Evolutionary conservation across 2,113 vertebrate genomes (phyloP).

Genomic region (Mobula hypostoma): DNA sequence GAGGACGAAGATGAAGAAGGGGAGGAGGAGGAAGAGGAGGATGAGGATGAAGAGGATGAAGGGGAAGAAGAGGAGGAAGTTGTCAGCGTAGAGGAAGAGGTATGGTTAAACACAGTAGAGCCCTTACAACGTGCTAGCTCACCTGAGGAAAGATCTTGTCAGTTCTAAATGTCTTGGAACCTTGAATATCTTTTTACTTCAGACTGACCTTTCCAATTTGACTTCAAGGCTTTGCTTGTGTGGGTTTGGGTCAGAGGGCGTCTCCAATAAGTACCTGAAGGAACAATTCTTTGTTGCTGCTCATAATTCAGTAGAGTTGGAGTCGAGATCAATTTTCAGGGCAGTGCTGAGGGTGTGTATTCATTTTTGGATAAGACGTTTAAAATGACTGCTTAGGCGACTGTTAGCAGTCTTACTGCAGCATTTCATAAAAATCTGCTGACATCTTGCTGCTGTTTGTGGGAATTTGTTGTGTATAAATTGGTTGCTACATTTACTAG

Average conservation of each 20-base stretch:
- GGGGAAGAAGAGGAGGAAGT: conserved; percentile 45
- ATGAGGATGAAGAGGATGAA: conserved; percentile 56
- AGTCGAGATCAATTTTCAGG: background rate
- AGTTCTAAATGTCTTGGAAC: background rate
- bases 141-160: background rate
- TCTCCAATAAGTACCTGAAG: background rate
- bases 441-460: background rate
- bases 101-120: background rate
- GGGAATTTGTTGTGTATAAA: background rate
- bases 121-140: background rate
- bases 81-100: conserved; percentile 18
- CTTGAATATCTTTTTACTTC: background rate
- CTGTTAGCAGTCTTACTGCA: background rate
- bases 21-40: conserved; percentile 76
- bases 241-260: background rate
- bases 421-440: background rate
- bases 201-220: no score
- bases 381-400: background rate
- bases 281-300: background rate
- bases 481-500: background rate
- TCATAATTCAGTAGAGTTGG: background rate
- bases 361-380: background rate
- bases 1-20: conserved; percentile 85
- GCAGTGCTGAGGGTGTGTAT: background rate
- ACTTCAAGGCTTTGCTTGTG: no score